phyloP scores from a whole-genome alignment of 2,797 vertebrate genomes.

The Bufotes viridis region DNA sequence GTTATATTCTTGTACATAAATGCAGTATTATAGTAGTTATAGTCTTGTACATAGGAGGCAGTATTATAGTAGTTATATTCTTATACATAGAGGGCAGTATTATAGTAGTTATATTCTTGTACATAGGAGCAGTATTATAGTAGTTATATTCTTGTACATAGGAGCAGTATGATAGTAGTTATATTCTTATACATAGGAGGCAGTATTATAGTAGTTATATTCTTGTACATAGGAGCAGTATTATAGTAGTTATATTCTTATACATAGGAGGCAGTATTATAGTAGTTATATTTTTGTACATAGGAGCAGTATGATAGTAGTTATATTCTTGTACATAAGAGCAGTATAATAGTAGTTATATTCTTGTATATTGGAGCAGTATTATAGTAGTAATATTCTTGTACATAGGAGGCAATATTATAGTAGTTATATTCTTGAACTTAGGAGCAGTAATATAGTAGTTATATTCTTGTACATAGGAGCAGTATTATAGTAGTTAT shows the following conservation, averaged over 20 bases:
- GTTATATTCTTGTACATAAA: not conserved
- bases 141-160: slow-evolving; percentile 7
- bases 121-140: not conserved
- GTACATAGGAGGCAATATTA: not conserved
- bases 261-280: slow-evolving; percentile 10
- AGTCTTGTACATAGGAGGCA: not conserved
- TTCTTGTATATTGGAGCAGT: slow-evolving; percentile 35
- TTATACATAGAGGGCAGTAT: not conserved
- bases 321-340: slow-evolving; percentile 8
- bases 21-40: not conserved
- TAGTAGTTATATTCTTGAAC: slow-evolving; percentile 12
- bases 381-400: slow-evolving; percentile 14
- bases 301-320: slow-evolving; percentile 11
- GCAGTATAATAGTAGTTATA: slow-evolving; percentile 17
- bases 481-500: slow-evolving; percentile 4
- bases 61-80: not conserved
- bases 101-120: not conserved
- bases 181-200: not conserved
- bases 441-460: not conserved
- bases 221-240: not conserved
- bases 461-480: not conserved
- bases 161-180: slow-evolving; percentile 3
- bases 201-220: slow-evolving; percentile 8
- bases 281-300: slow-evolving; percentile 15
- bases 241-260: slow-evolving; percentile 9